phyloP scores from a whole-genome alignment of 1,140 invertebrate species.

The Drosophila watanabei region DNA sequence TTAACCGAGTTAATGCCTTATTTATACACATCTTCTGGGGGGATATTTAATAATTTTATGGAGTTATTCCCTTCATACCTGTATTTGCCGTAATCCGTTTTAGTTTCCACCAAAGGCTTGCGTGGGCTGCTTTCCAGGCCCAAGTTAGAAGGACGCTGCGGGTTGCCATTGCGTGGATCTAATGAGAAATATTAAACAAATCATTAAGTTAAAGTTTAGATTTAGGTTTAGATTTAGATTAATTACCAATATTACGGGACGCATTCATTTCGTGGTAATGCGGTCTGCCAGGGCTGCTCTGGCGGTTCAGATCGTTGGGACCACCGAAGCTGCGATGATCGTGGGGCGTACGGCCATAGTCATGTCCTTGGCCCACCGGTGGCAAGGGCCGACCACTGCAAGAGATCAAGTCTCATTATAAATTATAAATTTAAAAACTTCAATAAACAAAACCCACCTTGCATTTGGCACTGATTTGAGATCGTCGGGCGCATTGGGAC shows the following conservation, averaged over 20 bases:
- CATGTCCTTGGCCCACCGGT: slow-evolving; percentile 68
- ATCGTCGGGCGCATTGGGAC: slow-evolving; percentile 95
- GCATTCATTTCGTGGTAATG: slow-evolving; percentile 82
- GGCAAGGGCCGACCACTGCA: slow-evolving; percentile 76
- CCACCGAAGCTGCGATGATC: slow-evolving; percentile 77
- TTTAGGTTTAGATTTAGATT: no score
- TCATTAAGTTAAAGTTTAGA: neutral
- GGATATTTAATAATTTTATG: no score
- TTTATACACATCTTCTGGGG: neutral
- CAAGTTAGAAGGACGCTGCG: slow-evolving; percentile 80
- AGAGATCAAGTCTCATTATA: neutral
- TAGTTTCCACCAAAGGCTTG: slow-evolving; percentile 87
- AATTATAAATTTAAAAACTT: neutral
- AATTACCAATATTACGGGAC: slow-evolving; percentile 81
- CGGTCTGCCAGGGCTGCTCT: slow-evolving; percentile 80
- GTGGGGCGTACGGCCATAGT: slow-evolving; percentile 72
- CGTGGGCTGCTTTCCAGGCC: slow-evolving; percentile 80
- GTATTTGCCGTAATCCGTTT: slow-evolving; percentile 93
- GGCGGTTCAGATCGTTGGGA: slow-evolving; percentile 81
- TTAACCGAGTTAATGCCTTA: slow-evolving; percentile 10
- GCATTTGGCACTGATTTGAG: slow-evolving; percentile 88
- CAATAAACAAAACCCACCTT: slow-evolving; percentile 56
- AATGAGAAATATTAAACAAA: no score
- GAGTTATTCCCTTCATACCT: slow-evolving; percentile 86
- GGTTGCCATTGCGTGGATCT: slow-evolving; percentile 81